These are phyloP conservation scores for Aporrectodea caliginosa DNA, from an alignment of 1,140 invertebrate genomes.

Conservation along the genomic window DNA sequence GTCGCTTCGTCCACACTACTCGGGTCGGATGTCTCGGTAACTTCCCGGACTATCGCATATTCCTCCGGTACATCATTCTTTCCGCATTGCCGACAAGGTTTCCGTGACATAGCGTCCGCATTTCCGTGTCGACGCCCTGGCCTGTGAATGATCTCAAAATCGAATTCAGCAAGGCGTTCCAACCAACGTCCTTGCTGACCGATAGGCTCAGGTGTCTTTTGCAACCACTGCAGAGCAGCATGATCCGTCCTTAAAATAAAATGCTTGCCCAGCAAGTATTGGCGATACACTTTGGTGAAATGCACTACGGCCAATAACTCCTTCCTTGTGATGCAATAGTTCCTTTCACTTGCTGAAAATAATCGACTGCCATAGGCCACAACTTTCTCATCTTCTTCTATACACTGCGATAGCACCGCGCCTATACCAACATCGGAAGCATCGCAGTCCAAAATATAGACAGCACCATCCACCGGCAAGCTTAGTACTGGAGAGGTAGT, in stretches of 20 bases:
- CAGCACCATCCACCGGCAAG: constrained; percentile 32
- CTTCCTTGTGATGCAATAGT: no score
- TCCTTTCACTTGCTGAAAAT: constrained; percentile 35
- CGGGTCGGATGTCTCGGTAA: not conserved
- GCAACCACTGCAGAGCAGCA: no score
- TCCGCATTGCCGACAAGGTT: no score
- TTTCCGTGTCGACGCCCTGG: constrained; percentile 37
- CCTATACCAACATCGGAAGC: constrained; percentile 37
- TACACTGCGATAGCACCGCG: constrained; percentile 41
- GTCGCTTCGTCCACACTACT: not conserved
- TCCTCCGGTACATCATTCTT: not conserved
- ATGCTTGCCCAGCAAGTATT: constrained; percentile 38
- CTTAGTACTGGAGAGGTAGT: constrained; percentile 34
- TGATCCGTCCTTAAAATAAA: constrained; percentile 42
- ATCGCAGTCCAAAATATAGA: constrained; percentile 40
- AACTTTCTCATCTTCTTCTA: constrained; percentile 34
- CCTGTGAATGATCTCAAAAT: constrained; percentile 38
- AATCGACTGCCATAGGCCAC: constrained; percentile 39
- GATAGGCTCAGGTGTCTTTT: no score
- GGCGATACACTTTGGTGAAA: no score
- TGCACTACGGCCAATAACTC: no score
- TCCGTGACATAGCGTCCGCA: constrained; percentile 40
- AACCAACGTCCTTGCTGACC: constrained; percentile 41
- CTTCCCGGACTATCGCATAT: not conserved
- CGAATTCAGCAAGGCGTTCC: constrained; percentile 35